Evolutionary conservation across 2,113 vertebrate genomes (phyloP), one percentile per base, ranked within the genome.

Genomic region (Elephas maximus): DNA sequence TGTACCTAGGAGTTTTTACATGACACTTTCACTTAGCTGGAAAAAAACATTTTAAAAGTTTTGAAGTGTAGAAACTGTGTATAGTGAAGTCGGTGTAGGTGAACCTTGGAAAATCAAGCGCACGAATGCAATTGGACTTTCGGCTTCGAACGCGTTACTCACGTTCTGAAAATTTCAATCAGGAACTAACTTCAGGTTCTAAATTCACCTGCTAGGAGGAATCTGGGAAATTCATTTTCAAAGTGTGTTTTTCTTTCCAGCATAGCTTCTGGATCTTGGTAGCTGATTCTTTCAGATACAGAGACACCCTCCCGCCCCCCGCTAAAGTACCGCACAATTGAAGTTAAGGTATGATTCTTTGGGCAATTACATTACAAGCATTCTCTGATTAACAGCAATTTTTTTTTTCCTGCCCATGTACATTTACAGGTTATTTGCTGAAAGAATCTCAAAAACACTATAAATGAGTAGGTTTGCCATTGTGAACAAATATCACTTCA

Each of bases 151-250:
- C 26, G 37, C 44, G 41, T 10, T 24, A 37, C 6, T 97, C 44
- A 12, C 82, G 96, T 95, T 85, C 90, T 85, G 81, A 88, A 88
- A 87, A 33, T 91, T 81, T 92, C 81, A 87, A 37, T 96, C 53
- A 85, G 80, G 93, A 82, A 92, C 62, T 93, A 93, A 78, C 73
- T 81, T n/a, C 26, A n/a, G 53, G 8, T 48, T 93, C 65, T 82
- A 91, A 76, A 92, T 84, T 96, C 53, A 90, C 65, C 57, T 84
- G 63, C 41, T 65, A 78, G 20, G 44, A 86, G 69, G 17, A 90
- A 80, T 65, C 28, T 15, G 45, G 33, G 30, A 48, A 92, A 77
- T 53, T 93, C 87, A 78, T 85, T 92, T 90, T 94, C 91, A 92
- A 81, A 62, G 51, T 12, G 6, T 2, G 17, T 45, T 82, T 95